Conservation (phyloP, 1,140 invertebrate genomes). For the Lepidurus couesii region DNA sequence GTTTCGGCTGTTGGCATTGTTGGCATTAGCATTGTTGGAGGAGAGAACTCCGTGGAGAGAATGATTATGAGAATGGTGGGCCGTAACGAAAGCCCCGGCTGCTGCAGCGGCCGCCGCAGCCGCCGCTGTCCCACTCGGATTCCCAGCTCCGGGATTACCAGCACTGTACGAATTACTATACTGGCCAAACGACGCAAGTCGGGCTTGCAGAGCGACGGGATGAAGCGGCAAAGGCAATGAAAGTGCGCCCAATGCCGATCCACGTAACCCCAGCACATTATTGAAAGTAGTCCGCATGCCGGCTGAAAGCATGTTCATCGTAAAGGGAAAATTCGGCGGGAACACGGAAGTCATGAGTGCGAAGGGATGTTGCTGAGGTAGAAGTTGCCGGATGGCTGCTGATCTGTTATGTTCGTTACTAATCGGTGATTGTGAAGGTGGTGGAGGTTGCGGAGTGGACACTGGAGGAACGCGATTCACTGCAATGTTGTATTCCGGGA, state of each 20-base stretch:
- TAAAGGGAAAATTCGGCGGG: not conserved
- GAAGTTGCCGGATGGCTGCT: not conserved
- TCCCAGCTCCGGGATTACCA: not conserved
- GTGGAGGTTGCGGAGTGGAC: slow-evolving; percentile 3
- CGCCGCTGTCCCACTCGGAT: not conserved
- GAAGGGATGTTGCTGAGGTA: not conserved
- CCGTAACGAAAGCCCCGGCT: not conserved
- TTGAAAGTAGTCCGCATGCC: slow-evolving; percentile 18
- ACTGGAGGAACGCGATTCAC: not conserved
- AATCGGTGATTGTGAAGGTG: not conserved
- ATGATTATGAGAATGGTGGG: not conserved
- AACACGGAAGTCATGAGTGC: slow-evolving; percentile 9
- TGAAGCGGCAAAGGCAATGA: not conserved
- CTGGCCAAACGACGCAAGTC: slow-evolving; percentile 16
- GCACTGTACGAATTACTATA: not conserved
- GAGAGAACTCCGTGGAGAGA: not conserved
- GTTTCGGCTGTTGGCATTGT: not conserved
- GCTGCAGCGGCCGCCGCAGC: not conserved
- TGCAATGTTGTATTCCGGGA: not conserved
- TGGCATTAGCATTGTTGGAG: not conserved
- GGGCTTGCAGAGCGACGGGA: slow-evolving; percentile 5
- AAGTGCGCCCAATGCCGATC: not conserved
- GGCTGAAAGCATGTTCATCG: not conserved
- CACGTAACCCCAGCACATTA: not conserved
- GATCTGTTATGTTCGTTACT: not conserved